Conservation (phyloP, 92 coral and sea anemone genomes). For the Palythoa caribaeorum region DNA sequence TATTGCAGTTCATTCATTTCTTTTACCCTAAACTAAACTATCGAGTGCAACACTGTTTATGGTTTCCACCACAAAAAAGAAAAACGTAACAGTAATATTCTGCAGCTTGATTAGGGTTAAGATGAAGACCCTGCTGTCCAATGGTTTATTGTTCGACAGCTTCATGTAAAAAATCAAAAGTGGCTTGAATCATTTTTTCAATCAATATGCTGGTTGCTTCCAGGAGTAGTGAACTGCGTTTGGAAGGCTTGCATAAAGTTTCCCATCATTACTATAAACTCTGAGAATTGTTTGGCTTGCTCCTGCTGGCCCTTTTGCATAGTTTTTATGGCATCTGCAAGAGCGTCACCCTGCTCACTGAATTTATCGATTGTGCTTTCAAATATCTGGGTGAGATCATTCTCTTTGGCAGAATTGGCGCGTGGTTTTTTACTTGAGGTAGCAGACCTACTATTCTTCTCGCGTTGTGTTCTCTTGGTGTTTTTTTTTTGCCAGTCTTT, state of each 20-base stretch:
- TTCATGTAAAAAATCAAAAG: constrained; percentile 19
- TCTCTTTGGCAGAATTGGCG: constrained; percentile 25
- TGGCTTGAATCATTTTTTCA: constrained; percentile 22
- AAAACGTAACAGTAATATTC: constrained; percentile 26
- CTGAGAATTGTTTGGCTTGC: constrained; percentile 25
- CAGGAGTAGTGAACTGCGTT: constrained; percentile 25
- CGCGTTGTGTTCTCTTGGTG: constrained; percentile 28
- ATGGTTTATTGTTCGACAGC: constrained; percentile 38
- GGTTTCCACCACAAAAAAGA: constrained; percentile 30
- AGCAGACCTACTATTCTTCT: constrained; percentile 8
- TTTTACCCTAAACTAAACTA: constrained; percentile 3
- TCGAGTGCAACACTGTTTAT: constrained; percentile 36
- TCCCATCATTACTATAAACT: constrained; percentile 16
- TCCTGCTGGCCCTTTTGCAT: constrained; percentile 35
- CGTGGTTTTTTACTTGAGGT: constrained; percentile 28
- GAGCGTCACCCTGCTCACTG: constrained; percentile 38
- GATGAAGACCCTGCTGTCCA: constrained; percentile 44
- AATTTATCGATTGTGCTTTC: constrained; percentile 10
- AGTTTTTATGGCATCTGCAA: constrained; percentile 22
- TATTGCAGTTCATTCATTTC: constrained; percentile 8
- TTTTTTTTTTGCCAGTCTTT: constrained; percentile 17
- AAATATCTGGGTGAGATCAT: constrained; percentile 30
- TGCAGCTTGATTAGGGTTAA: constrained; percentile 37
- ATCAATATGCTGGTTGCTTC: constrained; percentile 13
- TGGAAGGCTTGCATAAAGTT: no score